Evolutionary conservation across 2,797 vertebrate species (phyloP).

Genomic region (Chrosomus eos): DNA sequence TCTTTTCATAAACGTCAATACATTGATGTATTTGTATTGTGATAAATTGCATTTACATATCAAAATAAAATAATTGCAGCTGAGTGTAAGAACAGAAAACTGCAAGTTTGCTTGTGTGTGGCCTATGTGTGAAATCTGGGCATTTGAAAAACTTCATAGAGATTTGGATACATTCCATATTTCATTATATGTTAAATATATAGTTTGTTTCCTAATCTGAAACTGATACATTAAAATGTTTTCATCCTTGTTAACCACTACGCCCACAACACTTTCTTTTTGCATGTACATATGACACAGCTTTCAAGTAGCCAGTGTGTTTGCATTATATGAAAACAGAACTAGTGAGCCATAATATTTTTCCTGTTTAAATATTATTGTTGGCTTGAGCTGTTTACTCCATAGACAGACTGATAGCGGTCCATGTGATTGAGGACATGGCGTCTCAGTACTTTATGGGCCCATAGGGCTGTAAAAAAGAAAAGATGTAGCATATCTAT

Average conservation of each 20-base stretch:
- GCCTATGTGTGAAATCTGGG: neutral
- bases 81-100: neutral
- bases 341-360: neutral
- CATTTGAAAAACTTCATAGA: neutral
- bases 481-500: too few species aligned
- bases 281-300: neutral
- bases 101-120: neutral
- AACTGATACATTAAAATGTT: neutral
- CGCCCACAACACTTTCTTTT: neutral
- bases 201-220: neutral
- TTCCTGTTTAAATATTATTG: conserved; percentile 18
- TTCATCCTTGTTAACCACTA: neutral
- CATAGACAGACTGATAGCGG: neutral
- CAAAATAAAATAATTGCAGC: neutral
- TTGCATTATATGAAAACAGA: neutral
- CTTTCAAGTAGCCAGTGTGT: neutral
- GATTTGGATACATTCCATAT: neutral
- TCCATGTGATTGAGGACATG: neutral
- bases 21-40: neutral
- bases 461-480: neutral
- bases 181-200: neutral
- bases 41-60: neutral
- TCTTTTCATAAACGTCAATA: neutral
- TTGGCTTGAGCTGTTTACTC: neutral
- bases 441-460: neutral